Conservation (phyloP, 1,140 invertebrate genomes). For the Grapholita molesta region DNA sequence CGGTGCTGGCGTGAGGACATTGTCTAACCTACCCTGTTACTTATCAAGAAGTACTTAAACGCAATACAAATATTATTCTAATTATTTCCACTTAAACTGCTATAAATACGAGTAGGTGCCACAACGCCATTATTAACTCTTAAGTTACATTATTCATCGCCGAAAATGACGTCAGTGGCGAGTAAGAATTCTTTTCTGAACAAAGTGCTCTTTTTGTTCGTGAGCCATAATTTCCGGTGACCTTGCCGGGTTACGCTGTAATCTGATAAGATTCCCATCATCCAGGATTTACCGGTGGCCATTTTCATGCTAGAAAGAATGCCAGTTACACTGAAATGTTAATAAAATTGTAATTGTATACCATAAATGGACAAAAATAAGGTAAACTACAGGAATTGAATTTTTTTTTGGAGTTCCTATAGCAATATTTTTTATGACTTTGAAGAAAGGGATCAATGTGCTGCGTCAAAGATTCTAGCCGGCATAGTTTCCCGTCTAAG, state of each 20-base stretch:
- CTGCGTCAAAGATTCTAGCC: too few species aligned
- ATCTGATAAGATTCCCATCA: slow-evolving; percentile 12
- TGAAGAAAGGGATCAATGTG: too few species aligned
- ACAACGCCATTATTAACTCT: background rate
- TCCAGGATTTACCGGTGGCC: background rate
- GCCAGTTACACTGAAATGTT: background rate
- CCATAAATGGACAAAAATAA: too few species aligned
- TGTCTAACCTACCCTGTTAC: background rate
- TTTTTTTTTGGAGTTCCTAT: too few species aligned
- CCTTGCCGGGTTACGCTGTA: background rate
- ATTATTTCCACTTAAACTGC: background rate
- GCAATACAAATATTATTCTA: background rate
- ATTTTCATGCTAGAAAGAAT: background rate
- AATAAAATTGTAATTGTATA: background rate
- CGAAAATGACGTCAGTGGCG: background rate
- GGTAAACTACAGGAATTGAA: too few species aligned
- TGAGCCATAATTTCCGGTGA: slow-evolving; percentile 13
- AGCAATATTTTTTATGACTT: too few species aligned
- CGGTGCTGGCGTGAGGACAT: background rate
- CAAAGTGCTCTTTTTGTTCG: slow-evolving; percentile 7
- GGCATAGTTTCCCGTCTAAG: too few species aligned
- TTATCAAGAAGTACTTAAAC: background rate
- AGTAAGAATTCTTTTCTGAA: background rate
- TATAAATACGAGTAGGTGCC: background rate
- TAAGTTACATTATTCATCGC: slow-evolving; percentile 7